Evolutionary conservation across 2,113 vertebrate genomes (phyloP).

Genomic region (Limanda limanda): DNA sequence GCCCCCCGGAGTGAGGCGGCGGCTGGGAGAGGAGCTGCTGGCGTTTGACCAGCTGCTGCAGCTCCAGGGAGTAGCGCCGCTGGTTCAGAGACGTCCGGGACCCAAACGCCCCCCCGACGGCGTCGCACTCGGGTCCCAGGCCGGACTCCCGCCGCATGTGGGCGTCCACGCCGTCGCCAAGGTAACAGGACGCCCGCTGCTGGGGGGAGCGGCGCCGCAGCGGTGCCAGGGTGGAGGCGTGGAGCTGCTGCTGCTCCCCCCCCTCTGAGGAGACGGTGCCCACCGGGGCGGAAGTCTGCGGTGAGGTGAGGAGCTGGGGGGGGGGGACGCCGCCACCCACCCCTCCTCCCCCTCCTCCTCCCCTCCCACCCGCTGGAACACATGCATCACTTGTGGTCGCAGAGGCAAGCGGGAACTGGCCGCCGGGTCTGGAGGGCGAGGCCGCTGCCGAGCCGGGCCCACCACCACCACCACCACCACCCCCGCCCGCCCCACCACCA

Average conservation of each 20-base stretch:
- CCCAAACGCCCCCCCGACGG: slow-evolving; percentile 58
- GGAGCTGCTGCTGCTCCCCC: slow-evolving; percentile 62
- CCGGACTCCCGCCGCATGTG: slow-evolving; percentile 75
- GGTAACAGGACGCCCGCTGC: slow-evolving; percentile 79
- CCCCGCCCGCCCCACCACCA: slow-evolving; percentile 33
- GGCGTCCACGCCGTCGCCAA: slow-evolving; percentile 73
- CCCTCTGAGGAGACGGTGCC: slow-evolving; percentile 57
- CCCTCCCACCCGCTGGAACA: slow-evolving; percentile 65
- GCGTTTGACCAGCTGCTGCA: slow-evolving; percentile 82
- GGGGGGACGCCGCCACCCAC: slow-evolving; percentile 57
- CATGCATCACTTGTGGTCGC: slow-evolving; percentile 70
- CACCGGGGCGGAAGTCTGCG: slow-evolving; percentile 51
- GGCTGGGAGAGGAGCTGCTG: slow-evolving; percentile 83
- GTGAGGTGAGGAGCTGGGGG: slow-evolving; percentile 63
- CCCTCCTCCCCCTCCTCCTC: slow-evolving; percentile 73
- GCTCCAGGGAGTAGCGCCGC: slow-evolving; percentile 84
- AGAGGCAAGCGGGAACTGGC: slow-evolving; percentile 73
- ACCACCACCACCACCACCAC: slow-evolving; percentile 37
- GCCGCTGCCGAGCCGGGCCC: slow-evolving; percentile 51
- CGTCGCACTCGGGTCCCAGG: slow-evolving; percentile 72
- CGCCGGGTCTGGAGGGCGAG: slow-evolving; percentile 68
- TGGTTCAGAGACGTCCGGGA: slow-evolving; percentile 76
- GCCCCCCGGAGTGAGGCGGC: slow-evolving; percentile 71
- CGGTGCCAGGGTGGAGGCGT: slow-evolving; percentile 73
- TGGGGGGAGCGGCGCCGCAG: slow-evolving; percentile 79